Evolutionary conservation across 2,113 vertebrate species (phyloP).

Genomic region (Peromyscus californicus): DNA sequence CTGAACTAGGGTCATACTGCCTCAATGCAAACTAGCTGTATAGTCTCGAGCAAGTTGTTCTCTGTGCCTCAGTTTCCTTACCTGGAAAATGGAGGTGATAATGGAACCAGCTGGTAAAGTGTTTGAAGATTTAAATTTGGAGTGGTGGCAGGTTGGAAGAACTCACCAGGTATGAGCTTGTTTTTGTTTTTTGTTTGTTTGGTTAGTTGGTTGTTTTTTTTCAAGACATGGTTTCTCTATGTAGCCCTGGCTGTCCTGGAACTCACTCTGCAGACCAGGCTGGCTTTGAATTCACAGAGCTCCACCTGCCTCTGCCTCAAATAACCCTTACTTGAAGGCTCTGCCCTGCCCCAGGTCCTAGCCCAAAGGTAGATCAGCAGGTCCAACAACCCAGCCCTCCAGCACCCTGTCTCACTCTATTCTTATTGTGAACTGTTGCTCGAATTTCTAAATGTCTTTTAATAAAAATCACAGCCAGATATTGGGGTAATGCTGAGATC

Average conservation of each 20-base stretch:
- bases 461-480: too few species aligned
- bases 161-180: not conserved
- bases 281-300: not conserved
- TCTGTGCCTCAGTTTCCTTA: constrained; percentile 29
- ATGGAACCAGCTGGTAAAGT: not conserved
- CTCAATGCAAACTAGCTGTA: not conserved
- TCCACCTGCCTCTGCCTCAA: not conserved
- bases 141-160: not conserved
- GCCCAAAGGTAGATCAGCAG: not conserved
- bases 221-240: too few species aligned
- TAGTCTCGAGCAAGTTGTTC: not conserved
- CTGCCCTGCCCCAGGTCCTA: not conserved
- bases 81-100: constrained; percentile 38
- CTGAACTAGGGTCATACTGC: not conserved
- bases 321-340: not conserved
- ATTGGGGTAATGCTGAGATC: too few species aligned
- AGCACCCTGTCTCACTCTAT: not conserved
- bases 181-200: not conserved
- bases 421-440: not conserved
- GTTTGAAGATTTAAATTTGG: not conserved
- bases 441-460: too few species aligned
- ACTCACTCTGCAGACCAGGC: too few species aligned
- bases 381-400: not conserved
- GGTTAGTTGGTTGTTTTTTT: too few species aligned
- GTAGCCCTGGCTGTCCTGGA: too few species aligned